A percentile compares a stretch with the other conserved stretches of the same genome.
These are phyloP conservation scores for Podargus strigoides DNA, from an alignment of 2,797 vertebrate genomes.

Conservation along the genomic window DNA sequence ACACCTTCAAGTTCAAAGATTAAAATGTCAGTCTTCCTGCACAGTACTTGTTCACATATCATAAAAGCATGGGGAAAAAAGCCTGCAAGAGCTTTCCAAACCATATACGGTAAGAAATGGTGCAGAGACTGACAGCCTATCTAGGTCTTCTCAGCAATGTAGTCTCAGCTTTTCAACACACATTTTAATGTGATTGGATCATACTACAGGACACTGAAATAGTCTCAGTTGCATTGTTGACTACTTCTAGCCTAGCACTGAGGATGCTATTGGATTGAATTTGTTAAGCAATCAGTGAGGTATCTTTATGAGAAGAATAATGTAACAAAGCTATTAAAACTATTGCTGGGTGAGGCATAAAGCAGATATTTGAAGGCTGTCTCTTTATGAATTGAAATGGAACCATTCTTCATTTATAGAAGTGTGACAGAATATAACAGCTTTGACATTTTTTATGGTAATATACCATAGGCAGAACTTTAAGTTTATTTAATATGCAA, in stretches of 20 bases:
- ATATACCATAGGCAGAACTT: neutral
- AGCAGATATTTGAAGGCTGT: neutral
- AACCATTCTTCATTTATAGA: neutral
- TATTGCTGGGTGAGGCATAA: neutral
- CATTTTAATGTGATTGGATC: neutral
- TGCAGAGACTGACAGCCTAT: neutral
- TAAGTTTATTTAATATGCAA: neutral
- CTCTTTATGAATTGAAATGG: neutral
- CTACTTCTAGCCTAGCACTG: neutral
- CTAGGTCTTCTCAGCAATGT: neutral
- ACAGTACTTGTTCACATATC: neutral
- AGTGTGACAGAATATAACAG: neutral
- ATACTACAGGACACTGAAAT: neutral
- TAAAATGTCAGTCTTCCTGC: neutral
- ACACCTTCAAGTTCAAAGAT: neutral
- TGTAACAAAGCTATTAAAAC: neutral
- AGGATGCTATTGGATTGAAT: neutral
- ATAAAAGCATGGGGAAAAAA: neutral
- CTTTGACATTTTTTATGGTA: neutral
- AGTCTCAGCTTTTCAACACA: neutral
- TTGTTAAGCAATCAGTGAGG: neutral
- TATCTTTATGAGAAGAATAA: neutral
- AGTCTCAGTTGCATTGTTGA: neutral
- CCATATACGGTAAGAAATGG: neutral
- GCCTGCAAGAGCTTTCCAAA: neutral